Conservation (phyloP, 1,140 invertebrate genomes). For the Drosophila parvula region DNA sequence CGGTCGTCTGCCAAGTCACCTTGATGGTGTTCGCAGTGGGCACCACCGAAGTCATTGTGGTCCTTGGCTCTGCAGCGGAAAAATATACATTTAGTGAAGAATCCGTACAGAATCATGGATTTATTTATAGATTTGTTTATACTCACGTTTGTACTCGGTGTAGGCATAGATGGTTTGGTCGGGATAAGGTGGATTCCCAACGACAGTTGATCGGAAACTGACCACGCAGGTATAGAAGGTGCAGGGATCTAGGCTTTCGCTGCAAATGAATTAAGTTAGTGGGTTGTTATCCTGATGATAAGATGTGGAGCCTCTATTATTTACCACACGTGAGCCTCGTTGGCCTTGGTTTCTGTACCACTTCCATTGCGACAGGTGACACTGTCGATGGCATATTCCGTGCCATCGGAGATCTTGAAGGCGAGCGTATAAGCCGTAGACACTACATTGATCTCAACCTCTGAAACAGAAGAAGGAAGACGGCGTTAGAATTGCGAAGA, state of each 20-base stretch:
- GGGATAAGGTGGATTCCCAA: neutral
- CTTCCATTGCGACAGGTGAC: slow-evolving; percentile 48
- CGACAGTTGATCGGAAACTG: slow-evolving; percentile 28
- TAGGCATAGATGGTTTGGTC: slow-evolving; percentile 44
- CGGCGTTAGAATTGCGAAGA: too few relatives aligned
- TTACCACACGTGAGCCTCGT: slow-evolving; percentile 56
- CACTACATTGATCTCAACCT: slow-evolving; percentile 38
- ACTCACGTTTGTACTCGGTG: slow-evolving; percentile 67
- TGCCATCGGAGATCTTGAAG: slow-evolving; percentile 48
- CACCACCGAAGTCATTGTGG: slow-evolving; percentile 41
- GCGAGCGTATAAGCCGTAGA: slow-evolving; percentile 49
- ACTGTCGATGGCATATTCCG: slow-evolving; percentile 51
- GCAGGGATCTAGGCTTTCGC: slow-evolving; percentile 68
- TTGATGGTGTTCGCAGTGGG: slow-evolving; percentile 51
- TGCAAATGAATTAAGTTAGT: neutral
- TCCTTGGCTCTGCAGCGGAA: slow-evolving; percentile 44
- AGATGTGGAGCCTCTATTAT: neutral
- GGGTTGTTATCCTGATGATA: neutral
- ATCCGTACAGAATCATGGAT: too few relatives aligned
- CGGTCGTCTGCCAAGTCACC: slow-evolving; percentile 58
- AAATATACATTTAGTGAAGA: too few relatives aligned
- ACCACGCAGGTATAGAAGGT: slow-evolving; percentile 55
- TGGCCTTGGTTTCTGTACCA: slow-evolving; percentile 23
- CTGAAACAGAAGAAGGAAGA: slow-evolving; percentile 8
- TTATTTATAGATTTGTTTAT: slow-evolving; percentile 2